Evolutionary conservation across 2,888 invertebrate species (phyloP), one percentile per base, ranked within the genome.

Genomic region (Campopleginae sp.): DNA sequence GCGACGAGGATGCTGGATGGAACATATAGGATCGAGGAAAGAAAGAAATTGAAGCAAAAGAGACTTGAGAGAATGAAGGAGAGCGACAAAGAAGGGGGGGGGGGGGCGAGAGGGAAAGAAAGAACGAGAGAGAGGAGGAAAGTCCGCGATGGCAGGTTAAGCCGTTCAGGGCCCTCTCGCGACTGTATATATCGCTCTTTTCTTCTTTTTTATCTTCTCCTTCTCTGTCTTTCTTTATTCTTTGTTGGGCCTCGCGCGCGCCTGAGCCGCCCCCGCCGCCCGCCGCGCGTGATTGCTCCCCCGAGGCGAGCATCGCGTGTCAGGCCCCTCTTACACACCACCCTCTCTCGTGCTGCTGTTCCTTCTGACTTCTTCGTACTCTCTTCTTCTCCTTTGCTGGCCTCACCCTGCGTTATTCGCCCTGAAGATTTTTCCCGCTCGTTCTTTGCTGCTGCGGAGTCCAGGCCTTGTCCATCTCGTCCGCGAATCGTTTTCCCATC

Each of bases 301-400:
- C 90, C 89, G 91, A 88, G 93, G 92, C 92, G 90, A 91, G 92
- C 92, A 94, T 93, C 92, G 93, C 94, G 92, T 92, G 93, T 92
- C 93, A 92, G 93, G 90, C 92, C 92, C 92, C 93, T 92, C 92
- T 92, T 91, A 90, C 90, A 90, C 89, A 88, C 89, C 88, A 89
- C 88, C 87, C 88, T 88, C 90, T 88, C 89, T 88, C 89, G 88
- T 88, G 81, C 86, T 86, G 87, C 89, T 87, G 87, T 79, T 88
- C 76, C 87, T 86, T 85, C 86, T 85, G 79, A 86, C 87, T 83
- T 79, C 78, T 82, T 86, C 83, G 83, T 87, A 85, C 77, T 88
- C 75, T 82, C 71, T 79, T 58, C 79, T 58, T 65, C 65, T 58
- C 80, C 74, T 48, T 63, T 75, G 66, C 81, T 58, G 74, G 65